Evolutionary conservation across 2,113 vertebrate genomes (phyloP), one percentile per base, ranked within the genome.

Genomic region (Perccottus glenii): DNA sequence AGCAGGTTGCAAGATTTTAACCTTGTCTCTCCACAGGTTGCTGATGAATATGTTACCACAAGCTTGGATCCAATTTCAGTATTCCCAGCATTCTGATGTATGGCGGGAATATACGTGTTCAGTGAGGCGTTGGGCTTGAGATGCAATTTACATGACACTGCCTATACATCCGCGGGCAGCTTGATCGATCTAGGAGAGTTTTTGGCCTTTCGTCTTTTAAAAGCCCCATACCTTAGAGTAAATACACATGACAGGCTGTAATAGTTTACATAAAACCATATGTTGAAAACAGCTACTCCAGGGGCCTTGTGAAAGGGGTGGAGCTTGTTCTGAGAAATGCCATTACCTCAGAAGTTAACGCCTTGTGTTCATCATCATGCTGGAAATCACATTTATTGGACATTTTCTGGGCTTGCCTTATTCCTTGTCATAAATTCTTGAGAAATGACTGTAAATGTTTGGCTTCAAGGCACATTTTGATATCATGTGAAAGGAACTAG

Each of bases 81-180:
- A 73, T 76, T 82, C 40, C 66, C 50, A 60, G 60, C 78, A 66
- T 78, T 61, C 52, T 88, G 84, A 83, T 85, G 50, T 69, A 80
- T 81, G 81, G 75, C 11, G 14, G 50, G 76, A 81, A 78, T 73
- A 66, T 70, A 59, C 12, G 63, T 50, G 78, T 50, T 84, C 84
- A 78, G 61, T 47, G 71, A 82, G 78, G 82, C 76, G 42, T 75
- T 71, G 14, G 62, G 69, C 73, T 81, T 73, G 51, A 80, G 81
- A 81, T 73, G 61, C 79, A 84, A 79, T 84, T 84, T 81, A 78
- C 56, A 35, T 81, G 81, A 85, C 80, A 84, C 78, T 16, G 38
- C 69, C 55, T 80, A 75, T 80, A 73, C 78, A 85, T 86, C 61
- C 58, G 43, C 47, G 77, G 67, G 66, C 57, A 57, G 50, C 58